Evolutionary conservation across 2,113 vertebrate species (phyloP), one percentile per base, ranked within the genome.

Genomic region (Guaruba guarouba): DNA sequence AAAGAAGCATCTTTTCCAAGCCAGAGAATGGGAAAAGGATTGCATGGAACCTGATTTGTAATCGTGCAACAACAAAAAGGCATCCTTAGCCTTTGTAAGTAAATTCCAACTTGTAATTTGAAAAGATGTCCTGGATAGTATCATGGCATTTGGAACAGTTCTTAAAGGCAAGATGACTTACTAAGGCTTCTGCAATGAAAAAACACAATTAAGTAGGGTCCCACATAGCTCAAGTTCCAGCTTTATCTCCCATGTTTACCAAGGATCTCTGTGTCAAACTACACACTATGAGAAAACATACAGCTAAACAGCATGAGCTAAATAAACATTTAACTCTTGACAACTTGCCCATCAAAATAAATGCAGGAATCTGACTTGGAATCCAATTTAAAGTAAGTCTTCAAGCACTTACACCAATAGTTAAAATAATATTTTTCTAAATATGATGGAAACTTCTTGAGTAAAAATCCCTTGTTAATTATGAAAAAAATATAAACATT

Each of bases 191-290:
- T 66, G 25, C 48, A 69, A 74, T 0, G 7, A 74, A 86, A 85
- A 91, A 33, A 0, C 43, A 52, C 71, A 49, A 76, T 23, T 23
- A 67, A 68, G 7, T 39, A 37, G 48, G 29, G n/a, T 55, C 66
- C 17, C 41, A 51, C 66, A 75, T 18, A 92, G 91, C 57, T 92
- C 61, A 78, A 89, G 92, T 86, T 95, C 80, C 94, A 86, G 44
- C 66, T 78, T 82, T 92, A 78, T 81, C 80, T 91, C 29, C 29
- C 17, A 17, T 75, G 69, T 92, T 93, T 86, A 84, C 46, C 37
- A 59, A 88, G 13, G 51, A 75, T 74, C 43, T 44, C n/a, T 88
- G 18, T 81, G 33, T 78, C 62, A 39, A 80, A 55, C 37, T 55
- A 67, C 51, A 68, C 9, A 11, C 46, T 24, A 39, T 14, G 43